These are phyloP conservation scores for Panthera tigris DNA, from an alignment of 2,113 vertebrate species.

Conservation along the genomic window DNA sequence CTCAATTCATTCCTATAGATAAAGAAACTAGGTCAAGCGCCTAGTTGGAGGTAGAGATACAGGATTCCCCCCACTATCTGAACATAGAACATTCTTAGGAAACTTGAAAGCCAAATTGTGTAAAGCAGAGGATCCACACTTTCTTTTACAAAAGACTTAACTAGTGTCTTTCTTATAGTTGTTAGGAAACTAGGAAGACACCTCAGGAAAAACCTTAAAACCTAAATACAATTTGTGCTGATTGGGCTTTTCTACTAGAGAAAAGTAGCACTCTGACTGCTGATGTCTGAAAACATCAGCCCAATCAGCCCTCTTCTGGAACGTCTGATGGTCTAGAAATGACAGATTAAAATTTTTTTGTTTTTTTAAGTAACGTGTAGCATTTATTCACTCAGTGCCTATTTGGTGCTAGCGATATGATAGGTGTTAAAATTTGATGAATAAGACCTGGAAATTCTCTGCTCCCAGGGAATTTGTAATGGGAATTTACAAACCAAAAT, in stretches of 20 bases:
- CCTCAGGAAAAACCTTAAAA: constrained; percentile 1
- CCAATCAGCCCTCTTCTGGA: background rate
- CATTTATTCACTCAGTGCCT: background rate
- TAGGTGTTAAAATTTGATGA: constrained; percentile 3
- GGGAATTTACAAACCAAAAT: background rate
- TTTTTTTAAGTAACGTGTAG: background rate
- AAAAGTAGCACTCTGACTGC: background rate
- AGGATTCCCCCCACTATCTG: background rate
- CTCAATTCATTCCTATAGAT: background rate
- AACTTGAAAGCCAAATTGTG: background rate
- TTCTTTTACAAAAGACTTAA: background rate
- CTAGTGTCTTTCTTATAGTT: background rate
- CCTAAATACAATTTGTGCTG: background rate
- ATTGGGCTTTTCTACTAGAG: background rate
- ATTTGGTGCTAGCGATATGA: background rate
- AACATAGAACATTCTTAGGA: background rate
- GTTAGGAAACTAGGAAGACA: background rate
- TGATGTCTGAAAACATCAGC: background rate
- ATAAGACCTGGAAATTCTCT: background rate
- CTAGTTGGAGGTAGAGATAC: background rate
- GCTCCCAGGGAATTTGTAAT: background rate
- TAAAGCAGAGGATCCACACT: background rate
- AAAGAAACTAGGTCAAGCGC: background rate
- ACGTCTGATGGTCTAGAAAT: background rate
- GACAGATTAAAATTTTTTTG: background rate